phyloP scores from a whole-genome alignment of 2,113 vertebrate species.

The Oxyura jamaicensis region DNA sequence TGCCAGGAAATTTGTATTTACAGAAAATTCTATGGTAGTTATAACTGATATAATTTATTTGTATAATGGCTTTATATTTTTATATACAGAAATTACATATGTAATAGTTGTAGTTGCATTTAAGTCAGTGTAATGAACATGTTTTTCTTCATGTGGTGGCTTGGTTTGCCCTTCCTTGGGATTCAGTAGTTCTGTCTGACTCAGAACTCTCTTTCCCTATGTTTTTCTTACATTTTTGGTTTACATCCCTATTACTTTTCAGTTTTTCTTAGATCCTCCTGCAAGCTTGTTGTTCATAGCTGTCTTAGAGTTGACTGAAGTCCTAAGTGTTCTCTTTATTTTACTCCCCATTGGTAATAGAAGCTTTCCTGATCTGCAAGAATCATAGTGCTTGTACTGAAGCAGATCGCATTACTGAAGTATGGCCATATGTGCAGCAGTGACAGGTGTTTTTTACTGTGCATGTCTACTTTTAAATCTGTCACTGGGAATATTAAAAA shows the following conservation, averaged over 20 bases:
- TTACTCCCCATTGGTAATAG: slow-evolving; percentile 5
- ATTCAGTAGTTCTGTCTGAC: neutral
- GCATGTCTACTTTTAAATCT: slow-evolving; percentile 42
- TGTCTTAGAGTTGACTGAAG: slow-evolving; percentile 22
- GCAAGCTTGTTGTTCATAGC: slow-evolving; percentile 16
- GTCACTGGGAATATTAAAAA: slow-evolving; percentile 36
- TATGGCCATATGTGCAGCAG: slow-evolving; percentile 29
- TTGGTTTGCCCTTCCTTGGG: neutral
- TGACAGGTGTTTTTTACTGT: slow-evolving; percentile 45
- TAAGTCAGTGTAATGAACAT: neutral
- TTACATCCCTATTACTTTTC: slow-evolving; percentile 20
- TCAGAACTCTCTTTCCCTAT: neutral
- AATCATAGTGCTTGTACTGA: neutral
- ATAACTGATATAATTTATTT: neutral
- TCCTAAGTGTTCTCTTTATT: slow-evolving; percentile 8
- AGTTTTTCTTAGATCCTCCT: neutral
- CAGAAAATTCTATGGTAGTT: neutral
- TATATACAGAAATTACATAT: neutral
- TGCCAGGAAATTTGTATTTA: neutral
- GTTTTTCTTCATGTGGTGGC: neutral
- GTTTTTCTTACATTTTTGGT: slow-evolving; percentile 24
- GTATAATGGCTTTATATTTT: neutral
- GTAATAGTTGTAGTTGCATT: neutral
- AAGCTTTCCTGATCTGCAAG: slow-evolving; percentile 8
- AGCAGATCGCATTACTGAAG: slow-evolving; percentile 27